Evolutionary conservation across 1,140 invertebrate species (phyloP).

Genomic region (Zaprionus kolodkinae): DNA sequence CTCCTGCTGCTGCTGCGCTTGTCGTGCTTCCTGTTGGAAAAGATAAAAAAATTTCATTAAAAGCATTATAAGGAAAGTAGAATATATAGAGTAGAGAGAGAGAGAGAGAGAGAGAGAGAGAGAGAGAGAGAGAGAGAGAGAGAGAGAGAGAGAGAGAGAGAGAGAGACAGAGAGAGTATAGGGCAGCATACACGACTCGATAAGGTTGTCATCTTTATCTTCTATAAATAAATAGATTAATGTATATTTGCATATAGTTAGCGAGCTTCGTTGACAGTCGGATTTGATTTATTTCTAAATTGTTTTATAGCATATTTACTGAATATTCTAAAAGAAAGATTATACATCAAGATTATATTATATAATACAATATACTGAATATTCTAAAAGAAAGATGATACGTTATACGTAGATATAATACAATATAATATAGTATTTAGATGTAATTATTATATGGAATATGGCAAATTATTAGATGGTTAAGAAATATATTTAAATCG

Average conservation of each 20-base stretch:
- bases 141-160: background rate
- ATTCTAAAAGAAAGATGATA: background rate
- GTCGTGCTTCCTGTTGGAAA: slow-evolving; percentile 61
- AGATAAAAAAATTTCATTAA: slow-evolving; percentile 82
- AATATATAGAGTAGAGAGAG: background rate
- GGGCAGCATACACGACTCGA: background rate
- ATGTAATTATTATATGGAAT: too few species aligned
- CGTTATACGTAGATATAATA: background rate
- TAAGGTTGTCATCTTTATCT: slow-evolving; percentile 7
- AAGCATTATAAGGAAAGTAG: slow-evolving; percentile 54
- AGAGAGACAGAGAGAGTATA: too few species aligned
- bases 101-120: background rate
- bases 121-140: background rate
- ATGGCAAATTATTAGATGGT: too few species aligned
- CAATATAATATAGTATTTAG: too few species aligned
- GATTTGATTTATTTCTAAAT: background rate
- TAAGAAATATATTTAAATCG: too few species aligned
- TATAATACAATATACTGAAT: too few species aligned
- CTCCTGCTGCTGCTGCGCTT: slow-evolving; percentile 17
- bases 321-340: background rate
- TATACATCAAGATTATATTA: background rate
- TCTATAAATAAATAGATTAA: slow-evolving; percentile 7
- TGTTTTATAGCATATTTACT: background rate
- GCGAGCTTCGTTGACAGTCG: background rate
- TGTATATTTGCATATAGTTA: slow-evolving; percentile 14